Conservation (phyloP, 2,113 vertebrate species). For the Zapornia atra region DNA sequence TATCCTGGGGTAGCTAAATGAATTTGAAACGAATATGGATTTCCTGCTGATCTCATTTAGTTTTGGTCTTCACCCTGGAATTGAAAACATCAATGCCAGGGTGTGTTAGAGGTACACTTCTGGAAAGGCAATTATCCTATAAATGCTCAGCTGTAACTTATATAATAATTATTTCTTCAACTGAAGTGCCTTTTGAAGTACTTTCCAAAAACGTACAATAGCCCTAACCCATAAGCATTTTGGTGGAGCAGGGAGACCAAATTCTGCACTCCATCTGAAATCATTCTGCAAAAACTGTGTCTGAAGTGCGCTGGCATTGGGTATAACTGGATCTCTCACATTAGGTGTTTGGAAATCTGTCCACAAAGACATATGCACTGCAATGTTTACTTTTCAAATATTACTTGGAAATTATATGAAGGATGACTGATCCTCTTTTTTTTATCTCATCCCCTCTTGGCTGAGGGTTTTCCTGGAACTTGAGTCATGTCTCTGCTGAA, state of each 20-base stretch:
- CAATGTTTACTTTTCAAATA: conserved; percentile 38
- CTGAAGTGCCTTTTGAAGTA: conserved; percentile 63
- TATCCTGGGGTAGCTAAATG: conserved; percentile 47
- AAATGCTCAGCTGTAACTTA: conserved; percentile 69
- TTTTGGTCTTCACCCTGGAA: conserved; percentile 48
- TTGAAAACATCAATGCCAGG: conserved; percentile 63
- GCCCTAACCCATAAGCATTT: conserved; percentile 9
- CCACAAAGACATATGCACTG: background rate
- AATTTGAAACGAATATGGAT: conserved; percentile 58
- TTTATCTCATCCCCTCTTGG: conserved; percentile 32
- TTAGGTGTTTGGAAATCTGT: conserved; percentile 41
- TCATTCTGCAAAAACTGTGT: background rate
- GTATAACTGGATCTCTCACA: conserved; percentile 4
- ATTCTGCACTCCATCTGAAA: conserved; percentile 36
- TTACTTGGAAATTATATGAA: conserved; percentile 16
- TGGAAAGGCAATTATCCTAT: conserved; percentile 69
- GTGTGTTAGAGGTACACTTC: conserved; percentile 60
- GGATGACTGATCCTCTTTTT: background rate
- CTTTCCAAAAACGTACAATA: conserved; percentile 58
- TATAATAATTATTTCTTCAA: conserved; percentile 69
- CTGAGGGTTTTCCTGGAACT: conserved; percentile 34
- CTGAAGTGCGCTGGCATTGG: background rate
- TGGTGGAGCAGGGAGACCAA: conserved; percentile 22
- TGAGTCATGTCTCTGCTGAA: conserved; percentile 4
- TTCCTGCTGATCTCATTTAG: conserved; percentile 64